These are phyloP conservation scores for Oreochromis niloticus DNA, from an alignment of 2,113 vertebrate genomes.

Conservation along the genomic window DNA sequence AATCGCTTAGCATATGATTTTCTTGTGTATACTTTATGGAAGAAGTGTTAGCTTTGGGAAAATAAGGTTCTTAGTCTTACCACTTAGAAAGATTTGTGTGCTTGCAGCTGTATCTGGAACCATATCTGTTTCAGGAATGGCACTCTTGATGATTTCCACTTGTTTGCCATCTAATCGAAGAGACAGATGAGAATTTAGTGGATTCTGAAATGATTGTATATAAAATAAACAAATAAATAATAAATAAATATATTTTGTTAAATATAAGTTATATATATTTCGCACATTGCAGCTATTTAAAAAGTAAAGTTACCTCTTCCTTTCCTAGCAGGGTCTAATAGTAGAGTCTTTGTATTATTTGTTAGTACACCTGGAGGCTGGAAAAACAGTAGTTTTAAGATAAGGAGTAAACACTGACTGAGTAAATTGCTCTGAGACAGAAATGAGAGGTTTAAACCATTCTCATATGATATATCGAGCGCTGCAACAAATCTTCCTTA, in stretches of 20 bases:
- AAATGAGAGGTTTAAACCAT: not conserved
- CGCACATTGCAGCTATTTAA: not conserved
- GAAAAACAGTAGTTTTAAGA: not conserved
- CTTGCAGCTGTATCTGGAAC: constrained; percentile 42
- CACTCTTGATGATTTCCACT: constrained; percentile 7
- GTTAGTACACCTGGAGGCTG: constrained; percentile 77
- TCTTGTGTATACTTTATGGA: not conserved
- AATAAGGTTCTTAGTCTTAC: not conserved
- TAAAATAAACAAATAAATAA: not conserved
- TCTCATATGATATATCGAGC: not conserved
- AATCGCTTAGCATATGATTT: not conserved
- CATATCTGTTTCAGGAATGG: not conserved
- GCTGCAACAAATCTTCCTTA: constrained; percentile 49
- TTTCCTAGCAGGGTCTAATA: constrained; percentile 63
- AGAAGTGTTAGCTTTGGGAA: not conserved
- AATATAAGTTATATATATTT: not conserved
- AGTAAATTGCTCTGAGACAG: not conserved
- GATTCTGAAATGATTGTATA: not conserved
- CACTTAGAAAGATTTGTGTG: constrained; percentile 61
- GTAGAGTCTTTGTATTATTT: constrained; percentile 7
- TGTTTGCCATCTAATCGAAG: constrained; percentile 32
- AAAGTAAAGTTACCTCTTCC: constrained; percentile 65
- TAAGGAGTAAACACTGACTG: not conserved
- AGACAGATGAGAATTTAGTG: not conserved
- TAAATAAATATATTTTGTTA: not conserved